Base-by-base conservation (phyloP, 2,888 invertebrate genomes). In the Eudemis profundana region DNA sequence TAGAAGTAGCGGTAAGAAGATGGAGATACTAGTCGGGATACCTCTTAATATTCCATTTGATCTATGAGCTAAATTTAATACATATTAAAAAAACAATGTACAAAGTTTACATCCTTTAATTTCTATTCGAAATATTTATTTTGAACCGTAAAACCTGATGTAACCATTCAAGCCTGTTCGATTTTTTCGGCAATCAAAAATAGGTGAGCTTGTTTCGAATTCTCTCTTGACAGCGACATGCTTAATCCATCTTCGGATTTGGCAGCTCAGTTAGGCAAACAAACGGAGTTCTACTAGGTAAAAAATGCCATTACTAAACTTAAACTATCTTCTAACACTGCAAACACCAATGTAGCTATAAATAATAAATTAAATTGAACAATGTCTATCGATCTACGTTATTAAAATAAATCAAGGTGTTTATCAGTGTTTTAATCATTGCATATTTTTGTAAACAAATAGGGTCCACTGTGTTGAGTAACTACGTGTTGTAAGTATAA, bases 341-440 rank as follows among this genome's bases (percentile, higher is more conserved):
- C 14, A 33, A 62, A 62, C 46, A 54, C 62, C 62, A 54, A 53
- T 51, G 19, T 33, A 51, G 36, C 5, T 23, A 4, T 14, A 51
- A 8, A 8, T 51, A 51, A 33, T 36, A n/a, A 5, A 2, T 51
- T 36, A 21, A 10, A 4, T n/a, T n/a, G 15, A 27, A 29, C 27
- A 15, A 38, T 14, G 23, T 53, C 53, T 23, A 23, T 36, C 33
- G 51, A 36, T 36, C 33, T 33, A 33, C 33, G 33, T 33, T 10
- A 33, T 10, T 33, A 33, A 33, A 33, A 33, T 10, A 8, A 33
- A 4, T n/a, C n/a, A n/a, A n/a, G n/a, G n/a, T n/a, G 5, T 4
- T 23, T 8, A 10, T 40, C 15, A 27, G 12, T 46, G 17, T 33
- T 19, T 44, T 44, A 19, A 12, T 8, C 23, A 36, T 53, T 38